Conservation (phyloP, 2,797 vertebrate species). For the Parambassis ranga region DNA sequence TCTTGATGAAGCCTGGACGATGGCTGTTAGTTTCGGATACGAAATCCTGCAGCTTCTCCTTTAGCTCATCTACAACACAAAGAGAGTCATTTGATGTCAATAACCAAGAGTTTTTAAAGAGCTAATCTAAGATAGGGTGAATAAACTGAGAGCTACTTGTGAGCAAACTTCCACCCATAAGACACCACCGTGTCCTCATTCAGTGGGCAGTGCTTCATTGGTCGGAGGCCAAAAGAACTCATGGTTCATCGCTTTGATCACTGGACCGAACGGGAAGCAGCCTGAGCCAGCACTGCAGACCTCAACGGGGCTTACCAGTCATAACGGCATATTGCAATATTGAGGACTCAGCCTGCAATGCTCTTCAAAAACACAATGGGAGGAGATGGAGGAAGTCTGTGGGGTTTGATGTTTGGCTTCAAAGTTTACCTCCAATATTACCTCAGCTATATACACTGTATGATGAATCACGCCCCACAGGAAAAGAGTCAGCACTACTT, state of each 20-base stretch:
- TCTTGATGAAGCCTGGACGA: constrained; percentile 91
- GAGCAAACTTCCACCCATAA: constrained; percentile 58
- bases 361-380: constrained; percentile 37
- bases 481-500: neutral
- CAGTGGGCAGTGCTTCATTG: constrained; percentile 55
- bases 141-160: constrained; percentile 29
- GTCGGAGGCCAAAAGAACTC: constrained; percentile 52
- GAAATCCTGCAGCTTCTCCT: constrained; percentile 90
- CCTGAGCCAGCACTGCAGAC: constrained; percentile 48
- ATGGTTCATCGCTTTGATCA: constrained; percentile 66
- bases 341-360: constrained; percentile 47
- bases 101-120: constrained; percentile 14
- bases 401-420: constrained; percentile 37
- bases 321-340: constrained; percentile 58
- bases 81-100: constrained; percentile 12
- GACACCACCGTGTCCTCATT: constrained; percentile 46
- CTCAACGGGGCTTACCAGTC: constrained; percentile 51
- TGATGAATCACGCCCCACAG: constrained; percentile 34
- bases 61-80: constrained; percentile 87
- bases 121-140: constrained; percentile 23
- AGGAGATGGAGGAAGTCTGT: constrained; percentile 14
- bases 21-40: constrained; percentile 87
- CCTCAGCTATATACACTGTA: constrained; percentile 22
- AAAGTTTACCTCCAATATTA: constrained; percentile 51
- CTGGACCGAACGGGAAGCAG: constrained; percentile 63